These are phyloP conservation scores for Zaprionus ornatus DNA, from an alignment of 1,140 invertebrate genomes.

Conservation along the genomic window DNA sequence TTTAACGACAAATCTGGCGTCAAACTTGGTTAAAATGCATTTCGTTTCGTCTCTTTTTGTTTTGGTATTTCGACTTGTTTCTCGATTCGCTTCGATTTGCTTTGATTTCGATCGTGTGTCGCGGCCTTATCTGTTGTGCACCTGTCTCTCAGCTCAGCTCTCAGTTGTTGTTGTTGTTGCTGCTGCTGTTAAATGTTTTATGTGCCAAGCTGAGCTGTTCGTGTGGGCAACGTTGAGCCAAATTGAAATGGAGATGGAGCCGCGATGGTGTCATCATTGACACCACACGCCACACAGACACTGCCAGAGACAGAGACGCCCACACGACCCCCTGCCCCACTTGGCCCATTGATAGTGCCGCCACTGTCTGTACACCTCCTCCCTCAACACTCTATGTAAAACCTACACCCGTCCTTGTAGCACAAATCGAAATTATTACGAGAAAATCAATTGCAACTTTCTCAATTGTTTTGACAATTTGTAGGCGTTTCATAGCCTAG, in stretches of 20 bases:
- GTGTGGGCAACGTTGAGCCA: slow-evolving; percentile 27
- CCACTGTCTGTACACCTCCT: not conserved
- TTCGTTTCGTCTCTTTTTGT: slow-evolving; percentile 30
- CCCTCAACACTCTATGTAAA: not conserved
- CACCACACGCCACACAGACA: slow-evolving; percentile 35
- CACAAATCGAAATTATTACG: not conserved
- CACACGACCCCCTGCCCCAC: slow-evolving; percentile 2
- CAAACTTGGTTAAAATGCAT: slow-evolving; percentile 78
- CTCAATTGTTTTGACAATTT: slow-evolving; percentile 7
- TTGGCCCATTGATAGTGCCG: slow-evolving; percentile 8
- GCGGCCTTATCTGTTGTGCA: slow-evolving; percentile 34
- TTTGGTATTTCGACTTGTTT: slow-evolving; percentile 10
- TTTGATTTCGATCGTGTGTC: slow-evolving; percentile 18
- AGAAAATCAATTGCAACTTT: slow-evolving; percentile 33
- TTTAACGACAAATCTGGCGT: slow-evolving; percentile 27
- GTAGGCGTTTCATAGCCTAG: not conserved
- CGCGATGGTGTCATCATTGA: slow-evolving; percentile 76
- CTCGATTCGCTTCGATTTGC: slow-evolving; percentile 19
- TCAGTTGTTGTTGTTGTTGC: slow-evolving; percentile 7
- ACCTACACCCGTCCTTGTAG: slow-evolving; percentile 9
- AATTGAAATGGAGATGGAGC: slow-evolving; percentile 22
- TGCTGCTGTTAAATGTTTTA: slow-evolving; percentile 18
- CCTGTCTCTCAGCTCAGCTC: slow-evolving; percentile 1
- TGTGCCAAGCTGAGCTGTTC: not conserved
- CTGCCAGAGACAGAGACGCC: slow-evolving; percentile 10